Percentiles rank a stretch among this genome's conserved stretches.
Evolutionary conservation across 2,113 vertebrate species (phyloP).

Genomic region (Laticauda colubrina): DNA sequence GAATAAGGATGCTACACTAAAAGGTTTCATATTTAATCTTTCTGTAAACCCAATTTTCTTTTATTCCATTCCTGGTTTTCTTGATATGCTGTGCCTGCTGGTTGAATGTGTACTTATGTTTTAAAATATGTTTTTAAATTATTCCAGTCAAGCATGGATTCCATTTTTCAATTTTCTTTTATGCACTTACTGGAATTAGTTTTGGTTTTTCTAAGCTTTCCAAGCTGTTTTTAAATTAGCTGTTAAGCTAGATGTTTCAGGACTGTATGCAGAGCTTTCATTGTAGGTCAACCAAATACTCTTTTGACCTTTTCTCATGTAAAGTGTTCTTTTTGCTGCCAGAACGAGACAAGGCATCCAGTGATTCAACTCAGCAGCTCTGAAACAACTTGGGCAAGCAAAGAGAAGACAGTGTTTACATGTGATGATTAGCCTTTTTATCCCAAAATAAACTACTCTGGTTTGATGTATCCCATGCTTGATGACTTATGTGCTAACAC

Average conservation of each 20-base stretch:
- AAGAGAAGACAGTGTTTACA: background rate
- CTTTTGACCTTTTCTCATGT: background rate
- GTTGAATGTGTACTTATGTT: background rate
- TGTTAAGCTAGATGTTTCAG: background rate
- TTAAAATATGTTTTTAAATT: background rate
- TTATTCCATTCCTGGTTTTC: background rate
- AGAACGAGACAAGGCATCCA: accelerated
- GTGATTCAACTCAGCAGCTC: background rate
- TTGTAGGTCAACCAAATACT: background rate
- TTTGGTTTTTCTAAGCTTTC: background rate
- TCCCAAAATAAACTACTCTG: background rate
- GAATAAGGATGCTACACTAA: conserved; percentile 38
- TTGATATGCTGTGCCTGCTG: background rate
- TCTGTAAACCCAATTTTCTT: background rate
- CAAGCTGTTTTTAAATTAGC: background rate
- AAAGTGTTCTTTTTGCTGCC: background rate
- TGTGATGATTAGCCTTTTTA: conserved; percentile 5
- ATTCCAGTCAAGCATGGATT: background rate
- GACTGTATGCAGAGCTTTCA: background rate
- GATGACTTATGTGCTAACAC: background rate
- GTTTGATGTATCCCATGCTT: background rate
- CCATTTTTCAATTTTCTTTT: conserved; percentile 23
- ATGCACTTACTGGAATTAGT: background rate
- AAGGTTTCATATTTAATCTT: conserved; percentile 35
- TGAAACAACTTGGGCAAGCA: background rate